Percentiles rank a stretch among this genome's conserved stretches.
Conservation (phyloP, 2,113 vertebrate genomes). For the Miniopterus natalensis region DNA sequence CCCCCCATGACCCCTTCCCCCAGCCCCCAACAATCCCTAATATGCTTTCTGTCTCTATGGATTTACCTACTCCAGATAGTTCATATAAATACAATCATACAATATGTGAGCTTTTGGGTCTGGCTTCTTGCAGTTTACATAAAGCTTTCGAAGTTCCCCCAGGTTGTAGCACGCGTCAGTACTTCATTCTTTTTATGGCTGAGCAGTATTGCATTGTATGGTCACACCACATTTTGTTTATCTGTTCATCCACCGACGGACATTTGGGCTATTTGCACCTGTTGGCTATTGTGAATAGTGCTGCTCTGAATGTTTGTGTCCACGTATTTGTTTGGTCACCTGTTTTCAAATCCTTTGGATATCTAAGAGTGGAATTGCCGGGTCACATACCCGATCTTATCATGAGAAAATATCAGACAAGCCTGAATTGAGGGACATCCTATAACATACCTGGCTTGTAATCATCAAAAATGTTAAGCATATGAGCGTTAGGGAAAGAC, state of each 20-base stretch:
- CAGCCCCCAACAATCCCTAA: neutral
- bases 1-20: too few species aligned
- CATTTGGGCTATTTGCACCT: neutral
- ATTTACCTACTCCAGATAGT: neutral
- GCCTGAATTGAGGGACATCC: neutral
- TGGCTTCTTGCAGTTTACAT: neutral
- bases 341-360: neutral
- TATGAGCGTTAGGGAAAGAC: neutral
- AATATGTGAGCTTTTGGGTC: neutral
- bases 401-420: neutral
- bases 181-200: neutral
- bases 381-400: neutral
- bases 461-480: neutral
- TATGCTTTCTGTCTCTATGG: neutral
- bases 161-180: neutral
- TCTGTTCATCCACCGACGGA: neutral
- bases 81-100: neutral
- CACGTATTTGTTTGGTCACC: neutral
- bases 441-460: neutral
- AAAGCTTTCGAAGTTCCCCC: neutral
- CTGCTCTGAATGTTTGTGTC: neutral
- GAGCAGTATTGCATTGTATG: neutral
- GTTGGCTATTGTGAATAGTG: neutral
- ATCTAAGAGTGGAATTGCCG: neutral
- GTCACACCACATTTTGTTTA: neutral